These are phyloP conservation scores for Carassius gibelio DNA, from an alignment of 2,113 vertebrate species.

Conservation along the genomic window DNA sequence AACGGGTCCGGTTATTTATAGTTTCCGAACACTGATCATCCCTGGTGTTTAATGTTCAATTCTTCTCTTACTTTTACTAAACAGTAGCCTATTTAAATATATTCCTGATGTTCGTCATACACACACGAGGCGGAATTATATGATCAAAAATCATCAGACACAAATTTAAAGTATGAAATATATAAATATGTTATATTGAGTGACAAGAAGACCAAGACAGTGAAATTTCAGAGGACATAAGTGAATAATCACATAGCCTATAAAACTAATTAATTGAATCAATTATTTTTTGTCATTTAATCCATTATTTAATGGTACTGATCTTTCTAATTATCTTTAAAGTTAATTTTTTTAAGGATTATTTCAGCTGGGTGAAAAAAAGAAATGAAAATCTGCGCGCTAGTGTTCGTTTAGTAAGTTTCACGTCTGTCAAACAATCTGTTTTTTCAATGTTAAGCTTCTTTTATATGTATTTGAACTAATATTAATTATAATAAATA, in stretches of 20 bases:
- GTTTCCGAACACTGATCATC: not conserved
- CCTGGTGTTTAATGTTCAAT: not conserved
- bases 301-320: not conserved
- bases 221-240: not conserved
- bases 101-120: not conserved
- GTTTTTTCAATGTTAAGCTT: too few species aligned
- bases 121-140: not conserved
- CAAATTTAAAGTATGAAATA: not conserved
- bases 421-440: not conserved
- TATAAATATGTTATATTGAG: not conserved
- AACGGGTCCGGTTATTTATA: not conserved
- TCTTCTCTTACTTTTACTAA: not conserved
- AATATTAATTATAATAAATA: not conserved
- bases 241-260: not conserved
- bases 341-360: not conserved
- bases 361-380: not conserved
- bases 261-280: not conserved
- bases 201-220: not conserved
- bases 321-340: not conserved
- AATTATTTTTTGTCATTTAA: too few species aligned
- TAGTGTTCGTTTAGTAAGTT: not conserved
- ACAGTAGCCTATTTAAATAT: not conserved
- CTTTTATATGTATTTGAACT: not conserved
- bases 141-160: not conserved
- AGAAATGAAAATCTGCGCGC: too few species aligned